These are phyloP conservation scores for Dreissena rostriformis DNA, from an alignment of 1,140 invertebrate species.

Conservation along the genomic window DNA sequence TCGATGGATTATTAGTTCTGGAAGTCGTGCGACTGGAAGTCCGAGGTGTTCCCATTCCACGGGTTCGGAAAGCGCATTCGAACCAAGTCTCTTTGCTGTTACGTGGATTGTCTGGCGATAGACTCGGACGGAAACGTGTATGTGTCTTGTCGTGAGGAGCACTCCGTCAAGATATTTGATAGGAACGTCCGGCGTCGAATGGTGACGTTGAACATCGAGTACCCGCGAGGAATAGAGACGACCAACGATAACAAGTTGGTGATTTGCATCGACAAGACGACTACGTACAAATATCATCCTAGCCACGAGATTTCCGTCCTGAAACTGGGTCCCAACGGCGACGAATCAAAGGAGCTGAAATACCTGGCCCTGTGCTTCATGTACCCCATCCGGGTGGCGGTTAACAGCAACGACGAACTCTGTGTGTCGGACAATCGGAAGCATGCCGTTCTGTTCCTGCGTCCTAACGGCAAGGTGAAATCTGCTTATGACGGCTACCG, in stretches of 20 bases:
- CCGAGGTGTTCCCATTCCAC: conserved; percentile 46
- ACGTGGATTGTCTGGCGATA: conserved; percentile 58
- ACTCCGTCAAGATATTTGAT: conserved; percentile 56
- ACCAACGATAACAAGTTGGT: conserved; percentile 48
- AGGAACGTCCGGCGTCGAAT: conserved; percentile 54
- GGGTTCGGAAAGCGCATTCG: conserved; percentile 33
- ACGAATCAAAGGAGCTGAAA: conserved; percentile 48
- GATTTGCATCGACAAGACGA: conserved; percentile 52
- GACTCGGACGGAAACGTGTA: conserved; percentile 55
- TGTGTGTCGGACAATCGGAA: conserved; percentile 63
- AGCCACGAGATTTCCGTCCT: conserved; percentile 53
- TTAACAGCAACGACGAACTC: conserved; percentile 60
- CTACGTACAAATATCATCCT: conserved; percentile 57
- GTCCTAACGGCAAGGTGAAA: conserved; percentile 58
- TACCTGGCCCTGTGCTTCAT: conserved; percentile 55
- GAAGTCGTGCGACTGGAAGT: conserved; percentile 59
- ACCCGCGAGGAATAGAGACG: conserved; percentile 54
- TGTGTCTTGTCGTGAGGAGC: conserved; percentile 59
- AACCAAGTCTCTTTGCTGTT: conserved; percentile 44
- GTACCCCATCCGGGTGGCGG: conserved; percentile 60
- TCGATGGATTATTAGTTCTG: conserved; percentile 53
- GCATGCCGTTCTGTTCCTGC: conserved; percentile 59
- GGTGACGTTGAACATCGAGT: conserved; percentile 51
- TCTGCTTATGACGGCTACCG: conserved; percentile 44
- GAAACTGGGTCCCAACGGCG: conserved; percentile 52